A percentile compares a stretch with the other conserved stretches of the same genome.
phyloP scores from a whole-genome alignment of 1,140 invertebrate genomes.

The Drosophila parabipectinata region DNA sequence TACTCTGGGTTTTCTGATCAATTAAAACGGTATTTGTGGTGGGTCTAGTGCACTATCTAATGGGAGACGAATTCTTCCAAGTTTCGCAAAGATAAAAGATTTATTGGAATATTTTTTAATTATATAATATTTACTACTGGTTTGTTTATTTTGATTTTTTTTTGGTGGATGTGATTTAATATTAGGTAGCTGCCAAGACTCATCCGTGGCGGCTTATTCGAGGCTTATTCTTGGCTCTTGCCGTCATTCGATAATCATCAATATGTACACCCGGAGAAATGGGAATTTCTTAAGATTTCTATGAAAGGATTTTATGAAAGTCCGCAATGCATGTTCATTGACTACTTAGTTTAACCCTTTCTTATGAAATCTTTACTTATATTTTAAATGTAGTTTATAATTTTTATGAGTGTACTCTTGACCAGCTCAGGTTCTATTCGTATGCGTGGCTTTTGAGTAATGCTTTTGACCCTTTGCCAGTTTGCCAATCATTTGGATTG shows the following conservation, averaged over 20 bases:
- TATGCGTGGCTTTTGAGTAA: conserved; percentile 46
- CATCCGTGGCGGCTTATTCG: conserved; percentile 30
- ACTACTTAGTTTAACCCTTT: not conserved
- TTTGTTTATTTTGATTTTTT: conserved; percentile 16
- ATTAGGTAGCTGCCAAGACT: conserved; percentile 24
- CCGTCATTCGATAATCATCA: conserved; percentile 51
- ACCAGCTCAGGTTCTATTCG: conserved; percentile 14
- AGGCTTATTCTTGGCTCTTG: conserved; percentile 44
- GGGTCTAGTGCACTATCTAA: not conserved
- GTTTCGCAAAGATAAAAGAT: not conserved
- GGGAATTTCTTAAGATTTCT: not conserved
- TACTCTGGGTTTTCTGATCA: conserved; percentile 16
- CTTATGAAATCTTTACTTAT: not conserved
- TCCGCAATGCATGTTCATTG: not conserved
- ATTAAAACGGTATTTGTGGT: conserved; percentile 34
- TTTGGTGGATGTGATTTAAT: conserved; percentile 20
- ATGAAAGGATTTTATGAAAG: not conserved
- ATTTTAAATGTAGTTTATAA: not conserved
- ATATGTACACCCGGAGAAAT: conserved; percentile 3
- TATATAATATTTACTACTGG: not conserved
- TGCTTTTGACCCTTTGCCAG: conserved; percentile 50
- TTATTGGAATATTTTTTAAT: not conserved
- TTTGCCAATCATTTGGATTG: conserved; percentile 2
- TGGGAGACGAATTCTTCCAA: not conserved
- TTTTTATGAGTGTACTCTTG: conserved; percentile 7